These are phyloP conservation scores for Pseudocheirus occidentalis DNA, from an alignment of 2,797 vertebrate genomes.

Conservation along the genomic window DNA sequence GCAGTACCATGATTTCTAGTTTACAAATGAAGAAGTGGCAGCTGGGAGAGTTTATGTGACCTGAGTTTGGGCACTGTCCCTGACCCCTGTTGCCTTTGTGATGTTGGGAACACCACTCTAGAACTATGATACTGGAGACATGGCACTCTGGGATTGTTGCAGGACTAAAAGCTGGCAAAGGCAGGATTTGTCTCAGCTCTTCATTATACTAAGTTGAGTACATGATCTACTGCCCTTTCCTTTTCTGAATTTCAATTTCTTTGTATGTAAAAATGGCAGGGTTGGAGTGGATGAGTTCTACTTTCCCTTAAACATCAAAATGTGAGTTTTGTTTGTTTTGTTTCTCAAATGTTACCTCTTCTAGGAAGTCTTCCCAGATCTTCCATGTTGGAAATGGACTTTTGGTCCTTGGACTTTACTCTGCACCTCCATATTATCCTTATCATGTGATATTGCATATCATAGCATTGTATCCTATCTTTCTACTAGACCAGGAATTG, in stretches of 20 bases:
- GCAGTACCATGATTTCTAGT: not conserved
- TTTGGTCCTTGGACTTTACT: not conserved
- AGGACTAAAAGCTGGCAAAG: not conserved
- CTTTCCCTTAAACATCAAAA: not conserved
- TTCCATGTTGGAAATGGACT: not conserved
- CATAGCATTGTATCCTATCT: not conserved
- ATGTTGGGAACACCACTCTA: not conserved
- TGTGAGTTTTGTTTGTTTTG: not conserved
- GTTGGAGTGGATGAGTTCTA: not conserved
- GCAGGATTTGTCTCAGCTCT: not conserved
- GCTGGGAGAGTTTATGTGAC: not conserved
- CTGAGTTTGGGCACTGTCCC: not conserved
- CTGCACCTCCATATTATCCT: not conserved
- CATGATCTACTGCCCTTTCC: not conserved
- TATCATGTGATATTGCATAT: not conserved
- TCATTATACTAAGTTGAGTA: not conserved
- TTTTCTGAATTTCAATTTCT: not conserved
- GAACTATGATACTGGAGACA: not conserved
- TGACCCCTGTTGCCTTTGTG: not conserved
- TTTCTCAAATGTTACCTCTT: not conserved
- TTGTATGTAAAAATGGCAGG: not conserved
- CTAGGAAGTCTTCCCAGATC: not conserved
- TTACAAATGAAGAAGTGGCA: not conserved
- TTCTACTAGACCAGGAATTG: not conserved
- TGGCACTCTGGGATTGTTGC: not conserved